Evolutionary conservation across 2,797 vertebrate species (phyloP).

Genomic region (Capromys pilorides): DNA sequence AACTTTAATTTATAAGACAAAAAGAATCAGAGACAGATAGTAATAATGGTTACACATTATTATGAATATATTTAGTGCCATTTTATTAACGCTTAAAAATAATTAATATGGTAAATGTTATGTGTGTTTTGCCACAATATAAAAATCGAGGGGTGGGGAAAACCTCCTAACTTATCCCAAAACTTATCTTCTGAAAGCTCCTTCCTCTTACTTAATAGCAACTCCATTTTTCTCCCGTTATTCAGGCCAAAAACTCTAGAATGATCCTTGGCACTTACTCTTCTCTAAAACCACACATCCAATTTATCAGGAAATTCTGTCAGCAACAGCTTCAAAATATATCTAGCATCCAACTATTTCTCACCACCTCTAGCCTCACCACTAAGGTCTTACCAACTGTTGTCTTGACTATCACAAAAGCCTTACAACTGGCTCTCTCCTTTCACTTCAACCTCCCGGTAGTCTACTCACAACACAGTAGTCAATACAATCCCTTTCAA

Average conservation of each 20-base stretch:
- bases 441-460: constrained; percentile 14
- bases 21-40: neutral
- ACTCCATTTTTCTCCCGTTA: neutral
- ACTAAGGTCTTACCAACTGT: neutral
- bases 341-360: constrained; percentile 56
- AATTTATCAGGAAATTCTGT: constrained; percentile 62
- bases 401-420: neutral
- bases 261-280: constrained; percentile 38
- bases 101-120: neutral
- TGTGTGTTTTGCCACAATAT: neutral
- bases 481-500: neutral
- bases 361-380: constrained; percentile 48
- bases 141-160: neutral
- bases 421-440: neutral
- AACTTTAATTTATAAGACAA: neutral
- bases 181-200: neutral
- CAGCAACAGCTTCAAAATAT: constrained; percentile 64
- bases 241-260: constrained; percentile 28
- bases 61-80: neutral
- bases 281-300: constrained; percentile 41
- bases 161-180: neutral
- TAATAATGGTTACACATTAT: neutral
- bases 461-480: constrained; percentile 29
- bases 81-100: neutral
- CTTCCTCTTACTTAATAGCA: neutral